phyloP scores from a whole-genome alignment of 2,113 vertebrate species.

The Aegotheles bennettii region DNA sequence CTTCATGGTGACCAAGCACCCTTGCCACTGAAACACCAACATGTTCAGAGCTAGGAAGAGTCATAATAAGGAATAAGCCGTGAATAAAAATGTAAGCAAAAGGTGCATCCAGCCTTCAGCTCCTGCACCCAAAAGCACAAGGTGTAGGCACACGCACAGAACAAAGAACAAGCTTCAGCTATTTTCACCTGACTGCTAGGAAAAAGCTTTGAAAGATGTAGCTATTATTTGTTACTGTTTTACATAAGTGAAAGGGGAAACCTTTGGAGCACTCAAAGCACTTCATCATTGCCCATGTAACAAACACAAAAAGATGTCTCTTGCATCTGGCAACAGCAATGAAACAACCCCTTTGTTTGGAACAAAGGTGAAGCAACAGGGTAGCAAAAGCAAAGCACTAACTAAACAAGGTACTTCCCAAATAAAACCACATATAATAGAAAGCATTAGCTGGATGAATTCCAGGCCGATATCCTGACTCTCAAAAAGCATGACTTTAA shows the following conservation, averaged over 20 bases:
- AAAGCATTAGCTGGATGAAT: not conserved
- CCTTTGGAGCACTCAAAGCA: not conserved
- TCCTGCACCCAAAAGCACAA: not conserved
- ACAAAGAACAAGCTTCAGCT: not conserved
- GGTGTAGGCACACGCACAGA: not conserved
- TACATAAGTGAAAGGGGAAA: not conserved
- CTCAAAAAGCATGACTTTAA: not conserved
- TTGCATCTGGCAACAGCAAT: not conserved
- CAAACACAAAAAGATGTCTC: conserved; percentile 2
- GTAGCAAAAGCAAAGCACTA: not conserved
- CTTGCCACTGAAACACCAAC: not conserved
- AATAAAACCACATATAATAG: not conserved
- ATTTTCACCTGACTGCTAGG: not conserved
- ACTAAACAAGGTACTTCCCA: not conserved
- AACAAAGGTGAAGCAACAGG: not conserved
- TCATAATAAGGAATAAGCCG: not conserved
- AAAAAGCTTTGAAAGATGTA: not conserved
- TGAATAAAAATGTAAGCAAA: not conserved
- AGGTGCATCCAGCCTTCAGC: not conserved
- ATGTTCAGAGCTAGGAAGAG: not conserved
- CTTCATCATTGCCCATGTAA: not conserved
- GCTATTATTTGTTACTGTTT: not conserved
- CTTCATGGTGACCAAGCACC: too few relatives aligned
- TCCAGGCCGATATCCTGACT: not conserved
- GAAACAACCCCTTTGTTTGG: not conserved